Conservation (phyloP, 92 coral and sea anemone species). For the Micromussa lordhowensis region DNA sequence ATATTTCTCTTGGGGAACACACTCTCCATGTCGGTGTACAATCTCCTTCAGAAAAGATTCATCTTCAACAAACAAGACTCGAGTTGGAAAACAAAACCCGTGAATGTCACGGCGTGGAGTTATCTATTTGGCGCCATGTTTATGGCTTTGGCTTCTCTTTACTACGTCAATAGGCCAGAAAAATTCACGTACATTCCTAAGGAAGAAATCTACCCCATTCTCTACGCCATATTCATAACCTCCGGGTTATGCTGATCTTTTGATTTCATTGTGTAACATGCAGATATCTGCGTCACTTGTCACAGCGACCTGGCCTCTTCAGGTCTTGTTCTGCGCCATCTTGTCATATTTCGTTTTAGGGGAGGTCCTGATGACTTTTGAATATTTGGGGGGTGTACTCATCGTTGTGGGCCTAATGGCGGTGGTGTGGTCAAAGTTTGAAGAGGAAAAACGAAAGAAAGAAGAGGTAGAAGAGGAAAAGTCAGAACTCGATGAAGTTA, state of each 20-base stretch:
- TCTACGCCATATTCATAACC: conserved; percentile 81
- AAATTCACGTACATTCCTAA: conserved; percentile 75
- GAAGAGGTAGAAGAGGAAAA: conserved; percentile 26
- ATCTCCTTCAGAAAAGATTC: conserved; percentile 76
- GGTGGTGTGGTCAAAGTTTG: conserved; percentile 84
- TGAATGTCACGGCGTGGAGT: conserved; percentile 84
- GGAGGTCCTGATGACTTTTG: conserved; percentile 64
- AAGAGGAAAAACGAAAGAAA: conserved; percentile 51
- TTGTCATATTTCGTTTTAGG: conserved; percentile 80
- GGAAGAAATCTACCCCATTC: conserved; percentile 81
- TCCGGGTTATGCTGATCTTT: conserved; percentile 77
- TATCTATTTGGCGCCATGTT: conserved; percentile 77
- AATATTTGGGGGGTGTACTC: conserved; percentile 71
- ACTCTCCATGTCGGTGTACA: conserved; percentile 68
- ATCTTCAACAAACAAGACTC: conserved; percentile 77
- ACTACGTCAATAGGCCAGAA: conserved; percentile 77
- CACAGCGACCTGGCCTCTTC: conserved; percentile 91
- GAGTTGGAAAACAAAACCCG: conserved; percentile 77
- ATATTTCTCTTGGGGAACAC: conserved; percentile 79
- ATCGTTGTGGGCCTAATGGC: conserved; percentile 74
- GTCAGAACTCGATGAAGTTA: conserved; percentile 25
- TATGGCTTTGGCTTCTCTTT: conserved; percentile 80
- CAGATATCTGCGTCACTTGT: conserved; percentile 83
- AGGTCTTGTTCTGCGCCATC: conserved; percentile 82
- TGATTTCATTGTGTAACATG: conserved; percentile 92